Evolutionary conservation across 2,888 invertebrate genomes (phyloP).

Genomic region (Oligia latruncula): DNA sequence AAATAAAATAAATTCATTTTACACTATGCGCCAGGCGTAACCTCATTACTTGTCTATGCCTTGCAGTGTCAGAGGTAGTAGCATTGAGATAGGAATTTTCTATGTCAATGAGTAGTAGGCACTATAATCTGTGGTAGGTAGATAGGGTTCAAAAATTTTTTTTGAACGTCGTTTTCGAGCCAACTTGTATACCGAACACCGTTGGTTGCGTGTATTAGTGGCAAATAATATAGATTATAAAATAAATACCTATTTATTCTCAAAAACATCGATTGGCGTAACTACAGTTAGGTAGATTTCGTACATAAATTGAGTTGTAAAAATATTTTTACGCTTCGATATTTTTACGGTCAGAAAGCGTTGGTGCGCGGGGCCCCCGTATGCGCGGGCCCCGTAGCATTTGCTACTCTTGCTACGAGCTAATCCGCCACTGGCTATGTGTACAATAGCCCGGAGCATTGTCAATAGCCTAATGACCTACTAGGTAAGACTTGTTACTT

Average conservation of each 20-base stretch:
- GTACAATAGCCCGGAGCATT: conserved; percentile 15
- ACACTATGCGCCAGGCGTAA: too few relatives aligned
- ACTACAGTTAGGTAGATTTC: not conserved
- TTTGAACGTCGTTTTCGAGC: not conserved
- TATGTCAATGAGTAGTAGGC: too few relatives aligned
- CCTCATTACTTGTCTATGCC: too few relatives aligned
- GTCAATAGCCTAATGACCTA: conserved; percentile 42
- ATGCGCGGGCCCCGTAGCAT: too few relatives aligned
- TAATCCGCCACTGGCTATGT: not conserved
- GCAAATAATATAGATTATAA: not conserved
- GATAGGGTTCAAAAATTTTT: not conserved
- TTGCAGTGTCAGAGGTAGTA: too few relatives aligned
- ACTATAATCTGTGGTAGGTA: too few relatives aligned
- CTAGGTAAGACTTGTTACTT: not conserved
- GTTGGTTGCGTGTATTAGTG: not conserved
- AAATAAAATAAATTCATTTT: too few relatives aligned
- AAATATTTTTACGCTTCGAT: too few relatives aligned
- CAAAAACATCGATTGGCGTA: not conserved
- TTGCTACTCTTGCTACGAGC: too few relatives aligned
- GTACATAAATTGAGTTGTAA: not conserved
- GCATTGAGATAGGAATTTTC: too few relatives aligned
- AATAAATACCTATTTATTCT: not conserved
- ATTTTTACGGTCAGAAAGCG: too few relatives aligned
- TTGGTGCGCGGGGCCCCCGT: too few relatives aligned
- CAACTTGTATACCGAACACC: not conserved